Base-by-base conservation (phyloP, 2,888 invertebrate species). In the Antheraea assamensis region DNA sequence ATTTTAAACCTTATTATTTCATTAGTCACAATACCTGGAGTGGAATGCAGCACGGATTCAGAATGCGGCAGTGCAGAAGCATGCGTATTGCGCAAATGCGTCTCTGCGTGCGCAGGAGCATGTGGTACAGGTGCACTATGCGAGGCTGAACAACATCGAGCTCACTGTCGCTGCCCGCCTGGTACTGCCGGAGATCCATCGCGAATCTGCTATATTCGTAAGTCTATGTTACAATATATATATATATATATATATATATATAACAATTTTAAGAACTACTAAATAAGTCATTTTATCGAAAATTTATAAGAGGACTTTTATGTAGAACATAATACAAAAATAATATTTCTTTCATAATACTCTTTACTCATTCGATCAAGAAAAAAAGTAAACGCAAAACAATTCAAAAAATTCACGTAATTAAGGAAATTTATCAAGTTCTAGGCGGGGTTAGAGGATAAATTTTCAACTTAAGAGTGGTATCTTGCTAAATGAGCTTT, bases 181-280 rank as follows among this genome's bases (percentile, higher is more conserved):
- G 97, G 97, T 77, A 98, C 97, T 93, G 98, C 97, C 72, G 98
- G 98, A 76, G 97, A 98, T 90, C 98, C 98, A 52, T 97, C 98
- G 89, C 91, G 96, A 31, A 96, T 96, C 78, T 98, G 98, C 85
- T 98, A 97, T 87, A 97, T 97, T 95, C 98, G 98, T 98, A 95
- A 96, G 96, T 78, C 93, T n/a, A 49, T 55, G 17, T 72, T 73
- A 49, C 27, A 47, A 49, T 27, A 64, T 13, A 61, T 7, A 68
- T 66, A 27, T 7, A 47, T 27, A 68, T n/a, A 3, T 1, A 49
- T 71, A 4, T 30, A 15, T 72, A 52, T 42, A 8, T 42, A 42
- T 10, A 8, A 42, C 42, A 7, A 7, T 42, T 42, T 42, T 7
- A 42, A 42, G 7, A 42, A 42, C 42, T 7, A 1, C 10, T 42